Percentiles rank a stretch among this genome's conserved stretches.
Conservation (phyloP, 2,888 invertebrate species). For the Athalia rosae region DNA sequence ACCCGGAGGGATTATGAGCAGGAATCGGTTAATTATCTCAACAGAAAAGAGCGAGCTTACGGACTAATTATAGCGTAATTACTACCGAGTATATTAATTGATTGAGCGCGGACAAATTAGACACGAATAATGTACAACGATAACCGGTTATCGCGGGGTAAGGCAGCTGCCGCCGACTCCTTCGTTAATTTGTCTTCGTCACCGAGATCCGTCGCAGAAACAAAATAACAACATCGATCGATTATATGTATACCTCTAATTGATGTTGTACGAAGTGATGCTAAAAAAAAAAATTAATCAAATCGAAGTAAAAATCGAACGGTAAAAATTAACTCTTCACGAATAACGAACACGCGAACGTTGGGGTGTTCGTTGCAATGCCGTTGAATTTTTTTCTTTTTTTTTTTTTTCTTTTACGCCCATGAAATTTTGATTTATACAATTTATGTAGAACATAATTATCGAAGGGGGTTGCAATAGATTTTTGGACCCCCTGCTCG, state of each 20-base stretch:
- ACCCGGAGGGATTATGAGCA: not conserved
- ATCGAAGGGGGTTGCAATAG: too few relatives aligned
- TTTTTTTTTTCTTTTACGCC: too few relatives aligned
- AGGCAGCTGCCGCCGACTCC: not conserved
- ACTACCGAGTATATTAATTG: conserved; percentile 54
- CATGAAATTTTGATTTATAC: too few relatives aligned
- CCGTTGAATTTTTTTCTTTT: too few relatives aligned
- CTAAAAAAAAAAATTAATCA: too few relatives aligned
- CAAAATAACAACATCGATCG: not conserved
- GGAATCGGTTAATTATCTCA: conserved; percentile 35
- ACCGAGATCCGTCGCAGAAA: not conserved
- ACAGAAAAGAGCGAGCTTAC: conserved; percentile 26
- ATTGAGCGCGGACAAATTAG: conserved; percentile 59
- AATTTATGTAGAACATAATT: too few relatives aligned
- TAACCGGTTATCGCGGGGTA: conserved; percentile 32
- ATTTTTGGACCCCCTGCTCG: conserved; percentile 1
- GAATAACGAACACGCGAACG: too few relatives aligned
- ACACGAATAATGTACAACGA: conserved; percentile 50
- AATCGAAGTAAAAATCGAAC: too few relatives aligned
- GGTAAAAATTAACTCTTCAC: too few relatives aligned
- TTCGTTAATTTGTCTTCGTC: conserved; percentile 9
- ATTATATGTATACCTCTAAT: too few relatives aligned
- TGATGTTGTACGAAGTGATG: too few relatives aligned
- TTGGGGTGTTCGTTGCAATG: too few relatives aligned
- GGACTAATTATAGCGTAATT: conserved; percentile 39